Conservation (phyloP, 2,797 vertebrate genomes). For the Podargus strigoides region DNA sequence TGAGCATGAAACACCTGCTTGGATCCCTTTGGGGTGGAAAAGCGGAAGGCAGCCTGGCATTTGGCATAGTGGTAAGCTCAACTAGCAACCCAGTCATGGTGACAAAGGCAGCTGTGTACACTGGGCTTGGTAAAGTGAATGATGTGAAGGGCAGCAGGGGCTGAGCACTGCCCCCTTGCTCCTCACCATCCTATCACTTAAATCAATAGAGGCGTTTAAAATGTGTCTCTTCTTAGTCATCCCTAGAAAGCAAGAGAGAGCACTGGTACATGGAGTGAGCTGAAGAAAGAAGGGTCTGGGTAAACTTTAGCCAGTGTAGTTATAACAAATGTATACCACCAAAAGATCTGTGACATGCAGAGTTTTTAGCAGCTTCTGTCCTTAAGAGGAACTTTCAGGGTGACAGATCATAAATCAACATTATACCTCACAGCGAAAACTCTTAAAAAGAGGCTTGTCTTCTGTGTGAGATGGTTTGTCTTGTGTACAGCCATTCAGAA, state of each 20-base stretch:
- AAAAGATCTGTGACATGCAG: not conserved
- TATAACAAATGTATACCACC: not conserved
- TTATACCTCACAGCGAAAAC: not conserved
- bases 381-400: not conserved
- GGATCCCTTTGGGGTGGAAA: not conserved
- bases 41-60: not conserved
- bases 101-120: not conserved
- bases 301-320: not conserved
- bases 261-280: not conserved
- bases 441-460: not conserved
- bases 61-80: not conserved
- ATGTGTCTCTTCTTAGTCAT: fast-evolving
- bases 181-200: not conserved
- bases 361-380: not conserved
- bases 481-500: not conserved
- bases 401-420: not conserved
- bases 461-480: not conserved
- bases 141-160: not conserved
- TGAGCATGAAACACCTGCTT: not conserved
- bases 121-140: not conserved
- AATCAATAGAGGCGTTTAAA: not conserved
- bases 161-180: not conserved
- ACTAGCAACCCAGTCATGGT: not conserved
- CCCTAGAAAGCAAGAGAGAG: not conserved
- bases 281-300: not conserved